Conservation (phyloP, 2,888 invertebrate species). For the Xiphydria camelus region DNA sequence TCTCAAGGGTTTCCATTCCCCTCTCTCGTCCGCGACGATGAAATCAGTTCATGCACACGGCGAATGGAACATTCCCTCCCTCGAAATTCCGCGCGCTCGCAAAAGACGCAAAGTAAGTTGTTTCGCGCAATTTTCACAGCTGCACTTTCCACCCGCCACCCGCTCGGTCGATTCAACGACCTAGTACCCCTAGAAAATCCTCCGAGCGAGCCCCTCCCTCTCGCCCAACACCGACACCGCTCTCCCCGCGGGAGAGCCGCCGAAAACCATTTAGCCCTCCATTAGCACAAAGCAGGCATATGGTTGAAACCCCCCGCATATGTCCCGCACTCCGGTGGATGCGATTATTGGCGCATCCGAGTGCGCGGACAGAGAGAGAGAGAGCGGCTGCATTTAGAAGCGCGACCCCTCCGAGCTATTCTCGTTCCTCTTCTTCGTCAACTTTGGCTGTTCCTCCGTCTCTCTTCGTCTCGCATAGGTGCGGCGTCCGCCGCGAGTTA, state of each 20-base stretch:
- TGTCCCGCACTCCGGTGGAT: no score
- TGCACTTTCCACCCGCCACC: slow-evolving; percentile 15
- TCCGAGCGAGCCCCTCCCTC: neutral
- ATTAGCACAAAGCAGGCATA: slow-evolving; percentile 25
- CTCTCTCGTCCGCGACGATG: neutral
- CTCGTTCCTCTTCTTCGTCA: no score
- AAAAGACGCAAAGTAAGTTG: neutral
- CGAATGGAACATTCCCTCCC: neutral
- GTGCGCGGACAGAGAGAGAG: neutral
- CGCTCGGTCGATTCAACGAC: slow-evolving; percentile 37
- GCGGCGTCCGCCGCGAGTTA: no score
- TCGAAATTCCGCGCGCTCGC: neutral
- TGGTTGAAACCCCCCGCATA: slow-evolving; percentile 13
- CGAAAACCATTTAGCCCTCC: slow-evolving; percentile 6
- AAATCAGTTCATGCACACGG: neutral
- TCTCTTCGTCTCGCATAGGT: no score
- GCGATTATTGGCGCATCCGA: slow-evolving; percentile 3
- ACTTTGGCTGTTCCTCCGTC: no score
- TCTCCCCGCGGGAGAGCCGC: no score
- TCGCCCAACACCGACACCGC: no score
- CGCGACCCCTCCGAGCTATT: slow-evolving; percentile 1
- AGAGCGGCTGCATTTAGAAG: slow-evolving; percentile 3
- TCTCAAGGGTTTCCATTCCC: slow-evolving; percentile 42
- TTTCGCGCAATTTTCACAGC: slow-evolving; percentile 33
- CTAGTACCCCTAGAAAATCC: slow-evolving; percentile 13